Percentiles rank a stretch among this genome's conserved stretches.
phyloP scores from a whole-genome alignment of 2,888 invertebrate species.

The Lasiommata megera region DNA sequence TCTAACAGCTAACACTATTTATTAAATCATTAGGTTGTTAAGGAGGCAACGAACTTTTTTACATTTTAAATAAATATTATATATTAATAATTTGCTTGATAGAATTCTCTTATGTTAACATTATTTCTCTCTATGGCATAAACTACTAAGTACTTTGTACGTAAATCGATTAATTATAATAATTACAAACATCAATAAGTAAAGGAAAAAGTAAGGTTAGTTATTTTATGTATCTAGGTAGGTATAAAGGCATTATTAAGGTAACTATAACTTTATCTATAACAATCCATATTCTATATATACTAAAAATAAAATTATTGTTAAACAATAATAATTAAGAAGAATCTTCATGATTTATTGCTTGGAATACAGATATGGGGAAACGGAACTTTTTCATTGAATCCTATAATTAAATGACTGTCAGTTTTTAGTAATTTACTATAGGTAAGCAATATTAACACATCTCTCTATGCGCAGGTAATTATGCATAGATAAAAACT shows the following conservation, averaged over 20 bases:
- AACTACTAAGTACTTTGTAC: conserved; percentile 41
- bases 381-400: background rate
- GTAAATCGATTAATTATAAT: conserved; percentile 22
- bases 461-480: no score
- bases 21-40: no score
- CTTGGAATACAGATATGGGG: background rate
- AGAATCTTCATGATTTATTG: background rate
- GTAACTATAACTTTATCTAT: background rate
- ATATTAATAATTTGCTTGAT: conserved; percentile 7
- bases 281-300: background rate
- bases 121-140: conserved; percentile 28
- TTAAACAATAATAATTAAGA: conserved; percentile 4
- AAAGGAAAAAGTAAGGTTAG: conserved; percentile 5
- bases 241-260: background rate
- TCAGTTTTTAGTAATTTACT: background rate
- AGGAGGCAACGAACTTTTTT: no score
- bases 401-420: background rate
- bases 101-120: conserved; percentile 25
- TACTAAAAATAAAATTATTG: background rate
- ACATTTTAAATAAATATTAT: no score
- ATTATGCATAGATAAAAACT: no score
- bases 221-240: background rate
- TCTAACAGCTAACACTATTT: no score
- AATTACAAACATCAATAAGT: conserved; percentile 17
- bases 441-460: no score